These are phyloP conservation scores for Heliconius nattereri DNA, from an alignment of 1,140 invertebrate genomes.

Conservation along the genomic window DNA sequence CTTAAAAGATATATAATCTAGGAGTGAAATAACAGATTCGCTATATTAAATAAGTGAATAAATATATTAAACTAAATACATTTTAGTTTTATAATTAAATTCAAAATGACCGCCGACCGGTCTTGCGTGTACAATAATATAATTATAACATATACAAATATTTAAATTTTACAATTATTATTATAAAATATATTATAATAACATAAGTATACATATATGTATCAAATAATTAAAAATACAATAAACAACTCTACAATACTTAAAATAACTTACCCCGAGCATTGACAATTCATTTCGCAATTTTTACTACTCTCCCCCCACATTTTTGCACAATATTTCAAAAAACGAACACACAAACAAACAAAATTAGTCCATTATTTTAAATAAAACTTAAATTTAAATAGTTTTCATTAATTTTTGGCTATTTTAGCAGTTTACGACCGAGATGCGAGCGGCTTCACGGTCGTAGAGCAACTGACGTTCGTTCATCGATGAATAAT, in stretches of 20 bases:
- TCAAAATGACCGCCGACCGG: slow-evolving; percentile 11
- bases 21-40: no score
- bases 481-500: background rate
- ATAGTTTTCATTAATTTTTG: slow-evolving; percentile 19
- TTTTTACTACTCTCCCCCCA: slow-evolving; percentile 66
- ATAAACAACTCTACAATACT: background rate
- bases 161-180: no score
- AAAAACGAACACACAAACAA: slow-evolving; percentile 44
- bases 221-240: background rate
- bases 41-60: no score
- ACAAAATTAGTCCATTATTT: slow-evolving; percentile 44
- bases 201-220: background rate
- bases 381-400: slow-evolving; percentile 7
- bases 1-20: no score
- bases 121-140: background rate
- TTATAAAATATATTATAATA: no score
- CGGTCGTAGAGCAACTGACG: slow-evolving; percentile 43
- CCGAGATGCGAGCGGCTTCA: background rate
- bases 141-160: background rate
- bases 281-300: slow-evolving; percentile 71
- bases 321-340: slow-evolving; percentile 58
- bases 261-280: slow-evolving; percentile 65
- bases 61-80: background rate
- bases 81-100: background rate
- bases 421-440: background rate